phyloP scores from a whole-genome alignment of 2,888 invertebrate genomes.

The Apoda limacodes region DNA sequence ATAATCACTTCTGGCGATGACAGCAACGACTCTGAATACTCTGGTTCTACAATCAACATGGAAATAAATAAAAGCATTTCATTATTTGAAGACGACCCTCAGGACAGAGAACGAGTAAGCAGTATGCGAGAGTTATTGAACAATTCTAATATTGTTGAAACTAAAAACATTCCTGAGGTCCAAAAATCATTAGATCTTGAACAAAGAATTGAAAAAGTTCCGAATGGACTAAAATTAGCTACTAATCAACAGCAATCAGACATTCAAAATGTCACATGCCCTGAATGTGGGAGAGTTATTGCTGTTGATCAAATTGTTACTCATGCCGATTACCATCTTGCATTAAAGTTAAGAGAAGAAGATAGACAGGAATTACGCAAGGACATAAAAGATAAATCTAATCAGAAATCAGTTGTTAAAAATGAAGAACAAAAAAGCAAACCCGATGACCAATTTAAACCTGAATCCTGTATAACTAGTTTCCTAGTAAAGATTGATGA shows the following conservation, averaged over 20 bases:
- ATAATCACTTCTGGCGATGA: constrained; percentile 39
- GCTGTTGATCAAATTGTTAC: constrained; percentile 66
- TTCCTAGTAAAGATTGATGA: constrained; percentile 59
- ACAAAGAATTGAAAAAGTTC: constrained; percentile 7
- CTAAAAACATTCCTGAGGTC: constrained; percentile 8
- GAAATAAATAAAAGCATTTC: constrained; percentile 62
- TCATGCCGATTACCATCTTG: constrained; percentile 82
- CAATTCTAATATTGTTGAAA: constrained; percentile 20
- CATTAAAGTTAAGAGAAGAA: constrained; percentile 73
- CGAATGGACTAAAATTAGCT: background rate
- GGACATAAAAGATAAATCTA: constrained; percentile 29
- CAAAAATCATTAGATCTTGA: constrained; percentile 10
- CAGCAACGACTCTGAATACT: constrained; percentile 50
- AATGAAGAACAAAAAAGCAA: constrained; percentile 13
- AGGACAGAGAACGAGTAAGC: constrained; percentile 36
- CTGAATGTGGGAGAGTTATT: constrained; percentile 74
- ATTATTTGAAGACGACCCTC: constrained; percentile 36
- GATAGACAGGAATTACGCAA: constrained; percentile 42
- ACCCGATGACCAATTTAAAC: constrained; percentile 28
- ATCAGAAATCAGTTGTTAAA: constrained; percentile 12
- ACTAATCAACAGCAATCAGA: constrained; percentile 5
- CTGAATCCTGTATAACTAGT: constrained; percentile 35
- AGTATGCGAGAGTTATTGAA: constrained; percentile 43
- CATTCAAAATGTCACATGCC: constrained; percentile 50
- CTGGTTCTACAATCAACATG: constrained; percentile 54